Conservation (phyloP, 2,113 vertebrate genomes). For the Paramisgurnus dabryanus region DNA sequence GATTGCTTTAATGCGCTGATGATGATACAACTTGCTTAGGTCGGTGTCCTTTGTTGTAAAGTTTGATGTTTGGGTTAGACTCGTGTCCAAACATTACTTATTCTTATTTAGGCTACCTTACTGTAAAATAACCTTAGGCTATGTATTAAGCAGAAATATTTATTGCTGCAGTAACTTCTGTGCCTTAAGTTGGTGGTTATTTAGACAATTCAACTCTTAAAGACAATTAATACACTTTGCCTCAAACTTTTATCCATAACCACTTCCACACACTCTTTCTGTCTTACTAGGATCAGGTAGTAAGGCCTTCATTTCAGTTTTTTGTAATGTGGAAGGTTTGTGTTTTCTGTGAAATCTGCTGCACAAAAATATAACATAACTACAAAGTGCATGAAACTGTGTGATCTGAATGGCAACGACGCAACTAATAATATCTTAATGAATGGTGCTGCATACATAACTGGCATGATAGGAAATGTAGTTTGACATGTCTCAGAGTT, state of each 20-base stretch:
- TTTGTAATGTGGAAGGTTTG: not conserved
- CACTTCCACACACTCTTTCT: not conserved
- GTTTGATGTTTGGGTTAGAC: not conserved
- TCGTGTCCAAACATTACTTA: not conserved
- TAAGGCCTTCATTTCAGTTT: not conserved
- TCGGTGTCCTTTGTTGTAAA: conserved; percentile 17
- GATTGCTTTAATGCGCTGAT: conserved; percentile 34
- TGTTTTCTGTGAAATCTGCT: not conserved
- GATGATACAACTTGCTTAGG: conserved; percentile 7
- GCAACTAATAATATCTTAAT: not conserved
- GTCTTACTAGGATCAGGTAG: not conserved
- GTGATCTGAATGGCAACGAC: not conserved
- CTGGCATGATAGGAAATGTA: conserved; percentile 20
- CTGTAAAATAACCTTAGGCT: not conserved
- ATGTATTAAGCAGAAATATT: not conserved
- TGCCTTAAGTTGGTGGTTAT: not conserved
- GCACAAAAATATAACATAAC: no score
- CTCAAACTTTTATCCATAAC: not conserved
- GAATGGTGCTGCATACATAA: not conserved
- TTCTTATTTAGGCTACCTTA: not conserved
- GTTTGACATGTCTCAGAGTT: not conserved
- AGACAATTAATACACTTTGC: not conserved
- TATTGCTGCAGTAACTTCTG: not conserved
- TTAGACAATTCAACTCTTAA: not conserved
- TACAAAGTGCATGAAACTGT: not conserved